These are phyloP conservation scores for Saxicola maurus DNA, from an alignment of 2,797 vertebrate genomes.

Conservation along the genomic window DNA sequence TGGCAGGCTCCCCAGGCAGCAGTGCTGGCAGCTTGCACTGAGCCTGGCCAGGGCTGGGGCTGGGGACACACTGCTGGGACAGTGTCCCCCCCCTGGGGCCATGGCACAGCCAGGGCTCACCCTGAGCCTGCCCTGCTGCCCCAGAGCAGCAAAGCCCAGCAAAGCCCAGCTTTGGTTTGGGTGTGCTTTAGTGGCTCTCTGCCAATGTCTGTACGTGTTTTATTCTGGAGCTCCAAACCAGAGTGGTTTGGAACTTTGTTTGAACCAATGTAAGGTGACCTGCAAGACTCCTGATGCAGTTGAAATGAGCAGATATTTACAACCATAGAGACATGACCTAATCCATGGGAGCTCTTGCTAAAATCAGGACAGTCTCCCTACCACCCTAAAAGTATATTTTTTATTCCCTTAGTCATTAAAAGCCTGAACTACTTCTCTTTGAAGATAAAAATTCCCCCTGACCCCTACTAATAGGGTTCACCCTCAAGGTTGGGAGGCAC, in stretches of 20 bases:
- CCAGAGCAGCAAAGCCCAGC: neutral
- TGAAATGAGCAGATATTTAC: neutral
- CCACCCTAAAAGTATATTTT: neutral
- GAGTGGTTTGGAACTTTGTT: fast-evolving
- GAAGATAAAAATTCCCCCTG: neutral
- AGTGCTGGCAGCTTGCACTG: neutral
- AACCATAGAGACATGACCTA: neutral
- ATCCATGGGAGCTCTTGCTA: neutral
- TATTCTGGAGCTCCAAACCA: neutral
- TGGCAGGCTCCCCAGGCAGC: neutral
- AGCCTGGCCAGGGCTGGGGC: neutral
- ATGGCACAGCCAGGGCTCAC: fast-evolving
- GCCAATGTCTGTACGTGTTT: neutral
- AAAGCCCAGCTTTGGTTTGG: neutral
- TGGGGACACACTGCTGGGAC: neutral
- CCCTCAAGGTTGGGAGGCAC: neutral
- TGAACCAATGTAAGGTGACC: neutral
- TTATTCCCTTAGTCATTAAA: neutral
- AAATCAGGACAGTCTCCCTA: neutral
- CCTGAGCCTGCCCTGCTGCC: neutral
- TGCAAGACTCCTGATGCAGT: neutral
- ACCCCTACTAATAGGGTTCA: neutral
- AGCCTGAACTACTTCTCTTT: neutral
- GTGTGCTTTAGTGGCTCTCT: neutral
- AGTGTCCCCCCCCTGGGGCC: neutral